A percentile compares a stretch with the other conserved stretches of the same genome.
These are phyloP conservation scores for Cerastoderma edule DNA, from an alignment of 2,888 invertebrate species.

Conservation along the genomic window DNA sequence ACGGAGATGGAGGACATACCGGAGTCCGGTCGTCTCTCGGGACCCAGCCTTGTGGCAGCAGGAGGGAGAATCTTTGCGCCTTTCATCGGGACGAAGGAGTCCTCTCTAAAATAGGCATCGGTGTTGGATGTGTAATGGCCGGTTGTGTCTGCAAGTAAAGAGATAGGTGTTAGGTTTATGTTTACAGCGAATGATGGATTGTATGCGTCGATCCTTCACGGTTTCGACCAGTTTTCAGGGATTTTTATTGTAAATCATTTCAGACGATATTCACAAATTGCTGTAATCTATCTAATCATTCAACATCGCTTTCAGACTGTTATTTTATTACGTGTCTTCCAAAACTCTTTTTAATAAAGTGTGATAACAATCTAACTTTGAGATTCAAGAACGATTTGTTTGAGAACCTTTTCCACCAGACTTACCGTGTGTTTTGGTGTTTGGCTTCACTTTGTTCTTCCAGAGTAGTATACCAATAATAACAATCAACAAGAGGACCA, in stretches of 20 bases:
- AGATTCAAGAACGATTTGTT: neutral
- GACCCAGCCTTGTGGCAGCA: conserved; percentile 18
- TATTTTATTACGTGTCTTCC: no score
- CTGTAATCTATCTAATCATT: neutral
- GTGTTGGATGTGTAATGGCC: neutral
- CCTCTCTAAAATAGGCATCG: conserved; percentile 26
- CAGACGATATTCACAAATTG: neutral
- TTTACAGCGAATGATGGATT: neutral
- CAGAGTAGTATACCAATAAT: conserved; percentile 52
- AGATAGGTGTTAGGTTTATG: no score
- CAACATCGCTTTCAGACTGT: neutral
- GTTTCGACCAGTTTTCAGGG: neutral
- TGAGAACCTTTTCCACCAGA: neutral
- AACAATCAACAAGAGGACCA: conserved; percentile 33
- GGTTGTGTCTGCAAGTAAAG: neutral
- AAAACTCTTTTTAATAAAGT: neutral
- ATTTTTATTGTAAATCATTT: neutral
- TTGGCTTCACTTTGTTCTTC: conserved; percentile 60
- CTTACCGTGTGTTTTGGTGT: conserved; percentile 65
- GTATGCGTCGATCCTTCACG: neutral
- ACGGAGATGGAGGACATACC: conserved; percentile 35
- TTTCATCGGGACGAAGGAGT: conserved; percentile 22
- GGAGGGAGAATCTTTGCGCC: conserved; percentile 23
- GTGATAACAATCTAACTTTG: no score
- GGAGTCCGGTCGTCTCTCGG: conserved; percentile 13